These are phyloP conservation scores for Apogon talboti DNA, from an alignment of 2,797 vertebrate species.

Conservation along the genomic window DNA sequence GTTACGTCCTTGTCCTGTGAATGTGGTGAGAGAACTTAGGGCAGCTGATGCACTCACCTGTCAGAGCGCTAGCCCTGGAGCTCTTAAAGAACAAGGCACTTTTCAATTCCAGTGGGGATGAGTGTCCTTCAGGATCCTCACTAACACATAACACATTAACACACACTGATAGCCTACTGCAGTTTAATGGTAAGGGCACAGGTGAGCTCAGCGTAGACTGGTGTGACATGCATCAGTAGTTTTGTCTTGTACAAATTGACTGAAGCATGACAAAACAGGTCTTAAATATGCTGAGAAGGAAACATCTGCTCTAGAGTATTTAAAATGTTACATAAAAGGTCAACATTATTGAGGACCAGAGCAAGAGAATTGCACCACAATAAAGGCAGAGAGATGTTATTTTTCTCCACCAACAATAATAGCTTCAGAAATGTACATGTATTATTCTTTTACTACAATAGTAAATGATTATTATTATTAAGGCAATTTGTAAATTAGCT, in stretches of 20 bases:
- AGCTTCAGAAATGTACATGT: conserved; percentile 1
- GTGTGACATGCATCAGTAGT: conserved; percentile 2
- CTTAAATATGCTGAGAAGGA: conserved; percentile 24
- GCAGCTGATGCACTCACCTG: conserved; percentile 56
- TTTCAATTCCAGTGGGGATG: conserved; percentile 31
- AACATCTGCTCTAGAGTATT: conserved; percentile 34
- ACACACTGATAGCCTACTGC: conserved; percentile 3
- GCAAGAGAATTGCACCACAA: conserved; percentile 24
- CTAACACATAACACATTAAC: conserved; percentile 10
- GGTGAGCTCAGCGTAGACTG: no score
- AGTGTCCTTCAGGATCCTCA: conserved; percentile 44
- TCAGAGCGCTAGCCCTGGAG: conserved; percentile 46
- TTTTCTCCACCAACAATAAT: conserved; percentile 25
- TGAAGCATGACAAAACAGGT: conserved; percentile 16
- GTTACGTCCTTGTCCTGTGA: conserved; percentile 63
- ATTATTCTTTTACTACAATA: conserved; percentile 10
- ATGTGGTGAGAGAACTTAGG: conserved; percentile 42
- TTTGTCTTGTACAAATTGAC: conserved; percentile 18
- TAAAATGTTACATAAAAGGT: conserved; percentile 49
- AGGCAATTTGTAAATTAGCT: no score
- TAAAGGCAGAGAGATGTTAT: conserved; percentile 17
- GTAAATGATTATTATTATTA: no score
- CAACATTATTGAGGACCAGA: conserved; percentile 34
- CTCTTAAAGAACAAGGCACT: conserved; percentile 49
- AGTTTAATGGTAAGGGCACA: conserved; percentile 23